Evolutionary conservation across 1,140 invertebrate genomes (phyloP).

Genomic region (Magallana ariakensis): DNA sequence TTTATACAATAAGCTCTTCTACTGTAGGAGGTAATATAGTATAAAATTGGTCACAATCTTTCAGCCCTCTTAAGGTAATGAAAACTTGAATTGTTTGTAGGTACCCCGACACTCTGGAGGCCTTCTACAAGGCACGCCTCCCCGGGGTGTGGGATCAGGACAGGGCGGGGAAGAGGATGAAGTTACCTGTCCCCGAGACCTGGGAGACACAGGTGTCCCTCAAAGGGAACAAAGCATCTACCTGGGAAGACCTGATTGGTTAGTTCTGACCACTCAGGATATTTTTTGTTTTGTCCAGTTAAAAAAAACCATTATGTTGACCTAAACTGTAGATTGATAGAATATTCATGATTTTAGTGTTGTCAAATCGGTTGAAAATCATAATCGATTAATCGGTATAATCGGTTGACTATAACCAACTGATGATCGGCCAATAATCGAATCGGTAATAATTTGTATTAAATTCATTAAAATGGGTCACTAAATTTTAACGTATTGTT

Average conservation of each 20-base stretch:
- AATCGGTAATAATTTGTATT: too few species aligned
- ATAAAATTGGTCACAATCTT: too few species aligned
- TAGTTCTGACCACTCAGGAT: background rate
- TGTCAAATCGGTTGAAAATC: too few species aligned
- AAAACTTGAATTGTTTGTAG: slow-evolving; percentile 58
- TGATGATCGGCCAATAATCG: too few species aligned
- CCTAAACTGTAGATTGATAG: background rate
- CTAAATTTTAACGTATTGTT: too few species aligned
- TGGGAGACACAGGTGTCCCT: slow-evolving; percentile 82
- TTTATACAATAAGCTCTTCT: too few species aligned
- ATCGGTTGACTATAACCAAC: too few species aligned
- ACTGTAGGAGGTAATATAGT: too few species aligned
- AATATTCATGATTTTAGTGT: too few species aligned
- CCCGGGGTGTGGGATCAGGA: slow-evolving; percentile 79
- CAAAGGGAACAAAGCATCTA: slow-evolving; percentile 80
- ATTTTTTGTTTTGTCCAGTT: background rate
- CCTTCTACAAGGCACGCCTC: slow-evolving; percentile 78
- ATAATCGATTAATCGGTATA: too few species aligned
- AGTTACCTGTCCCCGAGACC: slow-evolving; percentile 80
- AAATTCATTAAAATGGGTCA: too few species aligned
- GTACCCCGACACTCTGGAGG: slow-evolving; percentile 79
- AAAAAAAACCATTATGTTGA: background rate
- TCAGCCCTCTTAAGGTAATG: too few species aligned
- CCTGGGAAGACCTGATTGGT: slow-evolving; percentile 80
- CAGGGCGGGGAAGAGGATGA: slow-evolving; percentile 80